Base-by-base conservation (phyloP, 2,797 vertebrate genomes). In the Siniperca undulata region DNA sequence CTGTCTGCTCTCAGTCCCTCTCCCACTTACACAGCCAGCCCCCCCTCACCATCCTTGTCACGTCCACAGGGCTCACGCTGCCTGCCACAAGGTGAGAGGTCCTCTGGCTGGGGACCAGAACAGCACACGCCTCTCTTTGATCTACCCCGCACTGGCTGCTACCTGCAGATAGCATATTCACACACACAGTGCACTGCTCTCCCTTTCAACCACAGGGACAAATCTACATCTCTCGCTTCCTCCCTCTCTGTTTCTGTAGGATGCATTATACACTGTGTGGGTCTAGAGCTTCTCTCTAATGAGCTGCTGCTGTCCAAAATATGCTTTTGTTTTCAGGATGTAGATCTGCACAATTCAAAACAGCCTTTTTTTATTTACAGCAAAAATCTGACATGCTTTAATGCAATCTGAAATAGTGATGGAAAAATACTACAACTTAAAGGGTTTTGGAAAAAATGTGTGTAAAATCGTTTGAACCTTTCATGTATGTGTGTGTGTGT, bases 111-210 rank as follows among this genome's bases (percentile, higher is more conserved):
- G 82, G 79, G 90, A 93, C 86, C 90, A 89, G 89, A 83, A 79
- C 83, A 72, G 85, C 92, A 84, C 86, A 86, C 81, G 58, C 82
- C 72, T 86, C 77, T n/a, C 86, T 92, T 93, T 94, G 92, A 94
- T 93, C 88, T 75, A 3, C 58, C 59, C 70, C 10, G 12, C 61
- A 2, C 80, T 84, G 74, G 62, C 86, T 85, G 90, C 90, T 91
- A 89, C 90, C 90, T 93, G 84, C 86, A 90, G 83, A 91, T 87
- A 86, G 71, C 61, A 78, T 75, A 70, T 84, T 80, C 84, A 82
- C 81, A 72, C 59, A 72, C 72, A 73, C 72, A 52, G 30, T 30
- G 30, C 53, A 67, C 59, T 16, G 2, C 66, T 73, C 58, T 77
- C n/a, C 38, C 60, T 58, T 64, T 78, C 67, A 81, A 73, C 75